Evolutionary conservation across 2,888 invertebrate species (phyloP).

Genomic region (Auanema freiburgensis): DNA sequence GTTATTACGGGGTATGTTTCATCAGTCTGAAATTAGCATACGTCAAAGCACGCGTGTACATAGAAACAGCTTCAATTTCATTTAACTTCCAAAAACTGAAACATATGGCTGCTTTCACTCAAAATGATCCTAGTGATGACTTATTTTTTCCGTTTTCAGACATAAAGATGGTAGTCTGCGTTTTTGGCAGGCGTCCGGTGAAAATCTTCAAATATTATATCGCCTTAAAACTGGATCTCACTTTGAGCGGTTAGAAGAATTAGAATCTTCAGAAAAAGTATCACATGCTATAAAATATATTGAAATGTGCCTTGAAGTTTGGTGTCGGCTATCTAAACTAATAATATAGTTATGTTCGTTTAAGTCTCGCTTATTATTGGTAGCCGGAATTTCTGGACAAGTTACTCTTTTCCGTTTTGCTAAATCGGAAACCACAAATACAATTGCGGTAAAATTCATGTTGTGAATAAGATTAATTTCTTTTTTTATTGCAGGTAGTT

Average conservation of each 20-base stretch:
- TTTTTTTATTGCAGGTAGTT: conserved; percentile 31
- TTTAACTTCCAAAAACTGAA: neutral
- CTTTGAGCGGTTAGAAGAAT: conserved; percentile 64
- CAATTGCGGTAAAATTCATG: conserved; percentile 72
- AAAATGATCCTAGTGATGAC: neutral
- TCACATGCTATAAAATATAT: conserved; percentile 55
- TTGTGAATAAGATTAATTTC: neutral
- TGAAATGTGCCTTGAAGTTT: conserved; percentile 78
- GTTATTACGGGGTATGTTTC: conserved; percentile 79
- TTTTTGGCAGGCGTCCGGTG: conserved; percentile 96
- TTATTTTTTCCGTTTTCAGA: conserved; percentile 21
- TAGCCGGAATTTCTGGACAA: conserved; percentile 89
- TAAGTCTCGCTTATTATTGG: conserved; percentile 79
- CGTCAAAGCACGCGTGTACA: neutral
- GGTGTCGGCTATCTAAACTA: neutral
- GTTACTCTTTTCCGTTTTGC: conserved; percentile 93
- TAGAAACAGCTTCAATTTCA: conserved; percentile 65
- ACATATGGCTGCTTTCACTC: neutral
- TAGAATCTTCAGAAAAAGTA: conserved; percentile 42
- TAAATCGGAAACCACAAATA: conserved; percentile 79
- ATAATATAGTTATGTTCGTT: conserved; percentile 16
- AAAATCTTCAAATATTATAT: conserved; percentile 72
- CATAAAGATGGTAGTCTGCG: conserved; percentile 90
- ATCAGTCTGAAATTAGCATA: neutral
- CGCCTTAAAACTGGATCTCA: conserved; percentile 79